Percentiles rank a stretch among this genome's conserved stretches.
Evolutionary conservation across 2,888 invertebrate genomes (phyloP).

Genomic region (Mythimna vitellina): DNA sequence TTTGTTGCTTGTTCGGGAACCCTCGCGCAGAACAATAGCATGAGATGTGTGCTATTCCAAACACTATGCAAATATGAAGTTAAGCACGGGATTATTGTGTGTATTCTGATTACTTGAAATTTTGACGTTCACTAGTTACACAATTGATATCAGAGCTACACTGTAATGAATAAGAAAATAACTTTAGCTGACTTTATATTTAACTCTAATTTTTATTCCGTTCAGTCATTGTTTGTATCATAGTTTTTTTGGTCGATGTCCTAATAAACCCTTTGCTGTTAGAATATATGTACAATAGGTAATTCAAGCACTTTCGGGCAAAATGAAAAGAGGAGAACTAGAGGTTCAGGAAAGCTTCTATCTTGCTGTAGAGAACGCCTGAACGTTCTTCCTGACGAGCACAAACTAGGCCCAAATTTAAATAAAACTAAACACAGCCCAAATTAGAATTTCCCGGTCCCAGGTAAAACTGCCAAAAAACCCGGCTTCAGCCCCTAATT

Average conservation of each 20-base stretch:
- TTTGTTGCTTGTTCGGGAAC: constrained; percentile 17
- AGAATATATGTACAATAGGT: no score
- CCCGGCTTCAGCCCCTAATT: constrained; percentile 40
- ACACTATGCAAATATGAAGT: constrained; percentile 3
- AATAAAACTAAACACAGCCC: constrained; percentile 28
- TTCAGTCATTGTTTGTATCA: background rate
- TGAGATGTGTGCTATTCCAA: constrained; percentile 2
- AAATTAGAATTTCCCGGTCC: constrained; percentile 22
- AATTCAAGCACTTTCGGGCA: background rate
- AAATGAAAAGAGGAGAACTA: background rate
- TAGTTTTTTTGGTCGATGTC: background rate
- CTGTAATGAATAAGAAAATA: background rate
- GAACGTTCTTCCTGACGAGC: background rate
- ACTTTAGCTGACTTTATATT: background rate
- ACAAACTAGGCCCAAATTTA: constrained; percentile 8
- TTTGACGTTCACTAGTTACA: constrained; percentile 1
- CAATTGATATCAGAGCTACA: background rate
- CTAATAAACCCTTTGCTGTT: background rate
- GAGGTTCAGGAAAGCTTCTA: background rate
- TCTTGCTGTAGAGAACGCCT: no score
- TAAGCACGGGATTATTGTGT: constrained; percentile 3
- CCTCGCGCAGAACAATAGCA: constrained; percentile 25
- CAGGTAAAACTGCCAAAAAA: constrained; percentile 50
- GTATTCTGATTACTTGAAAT: background rate
- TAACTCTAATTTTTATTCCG: background rate